Percentiles rank a stretch among this genome's conserved stretches.
phyloP scores from a whole-genome alignment of 1,140 invertebrate genomes.

The Drosophila tani region DNA sequence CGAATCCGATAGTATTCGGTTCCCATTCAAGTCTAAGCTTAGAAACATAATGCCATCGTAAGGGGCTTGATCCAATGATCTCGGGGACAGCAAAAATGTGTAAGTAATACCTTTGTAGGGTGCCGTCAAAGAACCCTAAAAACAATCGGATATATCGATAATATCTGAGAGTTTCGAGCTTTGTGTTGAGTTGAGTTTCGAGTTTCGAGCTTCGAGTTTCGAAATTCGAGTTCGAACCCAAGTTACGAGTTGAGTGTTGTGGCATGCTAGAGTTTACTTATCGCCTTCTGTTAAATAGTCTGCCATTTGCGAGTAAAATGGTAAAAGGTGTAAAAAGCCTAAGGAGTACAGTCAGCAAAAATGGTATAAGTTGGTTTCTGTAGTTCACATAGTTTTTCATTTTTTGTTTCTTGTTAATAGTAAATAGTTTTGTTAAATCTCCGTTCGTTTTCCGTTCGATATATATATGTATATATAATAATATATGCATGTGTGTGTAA shows the following conservation, averaged over 20 bases:
- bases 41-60: slow-evolving; percentile 24
- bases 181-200: not conserved
- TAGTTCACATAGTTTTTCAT: slow-evolving; percentile 33
- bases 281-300: slow-evolving; percentile 51
- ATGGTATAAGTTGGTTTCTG: slow-evolving; percentile 76
- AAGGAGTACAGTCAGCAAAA: slow-evolving; percentile 82
- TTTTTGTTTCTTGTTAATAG: slow-evolving; percentile 3
- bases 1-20: slow-evolving; percentile 4
- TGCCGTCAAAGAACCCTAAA: slow-evolving; percentile 9
- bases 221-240: not conserved
- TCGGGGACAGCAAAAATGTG: slow-evolving; percentile 29
- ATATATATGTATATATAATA: slow-evolving; percentile 25
- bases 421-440: slow-evolving; percentile 20
- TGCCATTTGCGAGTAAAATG: slow-evolving; percentile 76
- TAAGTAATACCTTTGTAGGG: slow-evolving; percentile 21
- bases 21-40: slow-evolving; percentile 18
- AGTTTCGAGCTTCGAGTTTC: not conserved
- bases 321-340: slow-evolving; percentile 83
- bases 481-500: slow-evolving; percentile 7
- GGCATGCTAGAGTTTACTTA: slow-evolving; percentile 60
- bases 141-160: slow-evolving; percentile 14
- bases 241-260: slow-evolving; percentile 34
- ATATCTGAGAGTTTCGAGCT: slow-evolving; percentile 6
- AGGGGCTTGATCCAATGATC: slow-evolving; percentile 10
- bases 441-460: slow-evolving; percentile 17